Evolutionary conservation across 2,113 vertebrate genomes (phyloP).

Genomic region (Lanius ludovicianus): DNA sequence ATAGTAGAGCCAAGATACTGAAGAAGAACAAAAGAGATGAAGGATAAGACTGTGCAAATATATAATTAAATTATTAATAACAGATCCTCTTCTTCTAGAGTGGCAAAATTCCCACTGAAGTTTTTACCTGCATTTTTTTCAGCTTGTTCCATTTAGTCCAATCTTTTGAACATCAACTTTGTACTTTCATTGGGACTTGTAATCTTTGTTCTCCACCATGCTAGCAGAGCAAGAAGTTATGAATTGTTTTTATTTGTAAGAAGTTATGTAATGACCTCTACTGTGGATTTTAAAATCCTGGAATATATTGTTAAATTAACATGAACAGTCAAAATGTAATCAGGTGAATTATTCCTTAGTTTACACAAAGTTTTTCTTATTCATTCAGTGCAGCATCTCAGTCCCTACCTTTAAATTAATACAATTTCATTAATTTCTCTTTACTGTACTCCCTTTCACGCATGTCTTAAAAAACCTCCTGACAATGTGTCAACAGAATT

Average conservation of each 20-base stretch:
- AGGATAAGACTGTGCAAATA: neutral
- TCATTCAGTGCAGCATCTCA: neutral
- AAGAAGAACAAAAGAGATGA: neutral
- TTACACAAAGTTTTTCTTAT: neutral
- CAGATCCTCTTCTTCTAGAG: neutral
- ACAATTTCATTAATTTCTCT: neutral
- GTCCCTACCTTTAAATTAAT: neutral
- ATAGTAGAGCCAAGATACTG: neutral
- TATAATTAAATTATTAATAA: neutral
- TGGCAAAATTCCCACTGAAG: neutral
- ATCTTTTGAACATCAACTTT: neutral
- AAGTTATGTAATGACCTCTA: neutral
- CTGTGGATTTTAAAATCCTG: neutral
- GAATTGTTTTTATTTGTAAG: neutral
- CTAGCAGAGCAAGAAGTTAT: neutral
- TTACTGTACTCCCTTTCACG: neutral
- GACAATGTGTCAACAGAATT: neutral
- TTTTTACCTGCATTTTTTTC: neutral
- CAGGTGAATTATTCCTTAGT: neutral
- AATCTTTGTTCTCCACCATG: rapidly evolving
- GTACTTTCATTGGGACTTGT: neutral
- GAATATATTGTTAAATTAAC: neutral
- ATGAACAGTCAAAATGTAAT: neutral
- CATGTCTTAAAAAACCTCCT: neutral
- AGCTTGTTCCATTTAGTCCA: neutral